Evolutionary conservation across 2,113 vertebrate genomes (phyloP).

Genomic region (Odocoileus hemionus): DNA sequence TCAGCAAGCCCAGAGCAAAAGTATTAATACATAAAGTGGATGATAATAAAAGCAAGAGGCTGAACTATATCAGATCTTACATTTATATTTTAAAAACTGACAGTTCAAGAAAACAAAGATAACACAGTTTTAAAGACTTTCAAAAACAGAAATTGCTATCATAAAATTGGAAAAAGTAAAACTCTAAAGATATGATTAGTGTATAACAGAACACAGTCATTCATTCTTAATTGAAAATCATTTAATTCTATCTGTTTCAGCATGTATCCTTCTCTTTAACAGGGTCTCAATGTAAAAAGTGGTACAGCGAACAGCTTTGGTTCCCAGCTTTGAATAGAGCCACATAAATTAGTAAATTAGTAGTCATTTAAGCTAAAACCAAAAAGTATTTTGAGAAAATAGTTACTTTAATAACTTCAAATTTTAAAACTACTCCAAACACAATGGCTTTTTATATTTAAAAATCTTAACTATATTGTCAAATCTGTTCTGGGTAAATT

Average conservation of each 20-base stretch:
- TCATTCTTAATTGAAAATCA: conserved; percentile 13
- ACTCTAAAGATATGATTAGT: not conserved
- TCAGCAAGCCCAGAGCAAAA: not conserved
- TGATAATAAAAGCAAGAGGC: not conserved
- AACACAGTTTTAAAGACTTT: conserved; percentile 3
- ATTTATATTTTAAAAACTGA: conserved; percentile 15
- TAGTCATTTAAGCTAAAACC: not conserved
- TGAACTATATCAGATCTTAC: not conserved
- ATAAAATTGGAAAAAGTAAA: not conserved
- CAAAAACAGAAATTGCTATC: not conserved
- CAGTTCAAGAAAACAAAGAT: not conserved
- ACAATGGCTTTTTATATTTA: not conserved
- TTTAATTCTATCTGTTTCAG: not conserved
- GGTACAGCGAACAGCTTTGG: not conserved
- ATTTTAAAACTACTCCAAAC: not conserved
- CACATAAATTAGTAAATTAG: not conserved
- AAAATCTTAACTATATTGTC: not conserved
- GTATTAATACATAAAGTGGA: not conserved
- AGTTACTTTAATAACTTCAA: conserved; percentile 14
- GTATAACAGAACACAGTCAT: not conserved
- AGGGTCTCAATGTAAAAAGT: not conserved
- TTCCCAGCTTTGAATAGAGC: not conserved
- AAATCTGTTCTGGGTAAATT: not conserved
- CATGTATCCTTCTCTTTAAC: not conserved
- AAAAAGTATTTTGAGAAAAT: not conserved